Evolutionary conservation across 2,888 invertebrate species (phyloP).

Genomic region (Dysmachus trigonus): DNA sequence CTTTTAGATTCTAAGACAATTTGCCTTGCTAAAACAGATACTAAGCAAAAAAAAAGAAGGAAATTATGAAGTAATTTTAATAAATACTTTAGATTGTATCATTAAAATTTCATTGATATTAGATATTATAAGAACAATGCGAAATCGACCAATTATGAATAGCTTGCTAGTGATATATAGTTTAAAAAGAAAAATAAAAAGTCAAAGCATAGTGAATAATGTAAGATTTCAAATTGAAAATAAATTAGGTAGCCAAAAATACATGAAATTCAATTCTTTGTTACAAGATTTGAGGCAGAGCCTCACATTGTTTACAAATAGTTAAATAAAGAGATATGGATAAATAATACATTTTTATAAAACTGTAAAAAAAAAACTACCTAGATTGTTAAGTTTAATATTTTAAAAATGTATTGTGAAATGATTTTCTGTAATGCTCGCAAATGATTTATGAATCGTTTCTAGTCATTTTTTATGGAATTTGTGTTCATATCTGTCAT

Average conservation of each 20-base stretch:
- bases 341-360: constrained; percentile 7
- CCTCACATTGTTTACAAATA: neutral
- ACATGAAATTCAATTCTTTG: constrained; percentile 27
- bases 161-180: constrained; percentile 65
- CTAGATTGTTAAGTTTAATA: constrained; percentile 2
- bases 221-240: constrained; percentile 35
- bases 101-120: neutral
- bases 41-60: neutral
- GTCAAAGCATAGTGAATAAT: constrained; percentile 41
- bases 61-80: neutral
- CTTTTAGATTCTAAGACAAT: constrained; percentile 14
- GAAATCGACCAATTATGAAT: constrained; percentile 50
- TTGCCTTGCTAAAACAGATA: constrained; percentile 35
- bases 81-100: neutral
- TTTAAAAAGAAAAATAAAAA: constrained; percentile 58
- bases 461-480: constrained; percentile 24
- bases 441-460: constrained; percentile 18
- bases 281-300: constrained; percentile 15
- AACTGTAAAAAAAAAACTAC: constrained; percentile 2
- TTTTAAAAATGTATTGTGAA: neutral
- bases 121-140: constrained; percentile 11
- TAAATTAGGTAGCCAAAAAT: constrained; percentile 37
- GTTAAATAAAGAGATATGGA: neutral
- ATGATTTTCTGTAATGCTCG: neutral
- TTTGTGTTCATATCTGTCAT: neutral